Conservation (phyloP, 2,797 vertebrate species). For the Pipistrellus pipistrellus region DNA sequence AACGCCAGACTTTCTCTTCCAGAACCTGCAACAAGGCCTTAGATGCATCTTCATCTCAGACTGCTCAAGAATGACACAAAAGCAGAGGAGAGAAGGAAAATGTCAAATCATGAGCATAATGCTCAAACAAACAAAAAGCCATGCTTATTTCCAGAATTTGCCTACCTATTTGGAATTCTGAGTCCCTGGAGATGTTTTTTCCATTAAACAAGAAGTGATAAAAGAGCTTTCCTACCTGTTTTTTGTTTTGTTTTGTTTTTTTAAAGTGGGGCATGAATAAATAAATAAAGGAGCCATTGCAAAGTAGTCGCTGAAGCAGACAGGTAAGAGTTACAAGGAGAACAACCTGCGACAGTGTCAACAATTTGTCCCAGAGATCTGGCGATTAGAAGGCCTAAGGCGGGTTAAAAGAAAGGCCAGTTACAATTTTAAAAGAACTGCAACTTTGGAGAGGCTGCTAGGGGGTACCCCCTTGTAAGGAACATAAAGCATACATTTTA, state of each 20-base stretch:
- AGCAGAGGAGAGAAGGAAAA: not conserved
- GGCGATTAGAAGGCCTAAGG: conserved; percentile 63
- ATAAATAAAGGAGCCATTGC: conserved; percentile 59
- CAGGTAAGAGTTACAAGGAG: conserved; percentile 55
- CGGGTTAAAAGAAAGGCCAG: conserved; percentile 65
- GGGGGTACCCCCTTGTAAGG: conserved; percentile 63
- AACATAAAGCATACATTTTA: conserved; percentile 76
- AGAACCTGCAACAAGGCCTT: not conserved
- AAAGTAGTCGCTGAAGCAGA: conserved; percentile 59
- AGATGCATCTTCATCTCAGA: not conserved
- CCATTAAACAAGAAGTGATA: conserved; percentile 10
- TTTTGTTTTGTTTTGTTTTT: not conserved
- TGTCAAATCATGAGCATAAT: not conserved
- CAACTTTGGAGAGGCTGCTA: conserved; percentile 73
- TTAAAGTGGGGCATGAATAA: not conserved
- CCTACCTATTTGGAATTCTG: conserved; percentile 55
- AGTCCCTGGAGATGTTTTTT: conserved; percentile 52
- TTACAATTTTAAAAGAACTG: conserved; percentile 69
- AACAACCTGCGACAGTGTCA: conserved; percentile 55
- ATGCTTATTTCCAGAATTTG: conserved; percentile 54
- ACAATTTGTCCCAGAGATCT: conserved; percentile 71
- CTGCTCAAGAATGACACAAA: not conserved
- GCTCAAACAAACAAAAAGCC: conserved; percentile 25
- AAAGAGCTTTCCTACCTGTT: conserved; percentile 27
- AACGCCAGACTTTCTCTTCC: not conserved